Base-by-base conservation (phyloP, 2,797 vertebrate genomes). In the Natrix natrix region DNA sequence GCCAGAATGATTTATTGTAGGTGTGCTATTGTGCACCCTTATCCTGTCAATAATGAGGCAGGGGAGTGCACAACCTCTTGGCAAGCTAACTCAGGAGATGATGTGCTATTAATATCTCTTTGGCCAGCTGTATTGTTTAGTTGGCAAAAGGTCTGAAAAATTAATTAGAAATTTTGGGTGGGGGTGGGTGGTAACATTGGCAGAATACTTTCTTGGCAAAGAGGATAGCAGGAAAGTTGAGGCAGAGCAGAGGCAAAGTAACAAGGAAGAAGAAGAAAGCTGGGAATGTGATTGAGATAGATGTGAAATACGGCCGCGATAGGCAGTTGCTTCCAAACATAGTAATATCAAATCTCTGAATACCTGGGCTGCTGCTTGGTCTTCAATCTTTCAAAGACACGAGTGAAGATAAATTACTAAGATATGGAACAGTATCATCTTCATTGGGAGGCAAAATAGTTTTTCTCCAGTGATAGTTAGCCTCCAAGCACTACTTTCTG, bases 1-100 rank as follows among this genome's bases (percentile, higher is more conserved):
- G 10, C n/a, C 93, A 78, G 94, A 95, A 95, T 95, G 93, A 93
- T 96, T 95, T 94, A 93, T 95, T 91, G 86, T 43, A 26, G 92
- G 66, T 28, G 17, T 92, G 92, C 83, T 56, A 88, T 69, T 95
- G 22, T 88, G 92, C 54, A 94, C 28, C 69, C 26, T 90, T 91
- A 92, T 92, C 0, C 12, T 93, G 92, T 17, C 37, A 88, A 69
- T 92, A 93, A 26, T 24, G 20, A 52, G 91, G 1, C n/a, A 48
- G n/a, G 78, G 88, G 91, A 94, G 94, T n/a, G 54, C 91, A 48
- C 61, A 86, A 24, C 87, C 88, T 89, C 55, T 57, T 12, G 43
- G 17, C 48, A 96, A 95, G 95, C 93, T 93, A 96, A 96, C n/a
- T 12, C 90, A 94, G 87, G 22, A 59, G 91, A 91, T 59, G 66